Conservation (phyloP, 2,113 vertebrate genomes). For the Microtus ochrogaster region DNA sequence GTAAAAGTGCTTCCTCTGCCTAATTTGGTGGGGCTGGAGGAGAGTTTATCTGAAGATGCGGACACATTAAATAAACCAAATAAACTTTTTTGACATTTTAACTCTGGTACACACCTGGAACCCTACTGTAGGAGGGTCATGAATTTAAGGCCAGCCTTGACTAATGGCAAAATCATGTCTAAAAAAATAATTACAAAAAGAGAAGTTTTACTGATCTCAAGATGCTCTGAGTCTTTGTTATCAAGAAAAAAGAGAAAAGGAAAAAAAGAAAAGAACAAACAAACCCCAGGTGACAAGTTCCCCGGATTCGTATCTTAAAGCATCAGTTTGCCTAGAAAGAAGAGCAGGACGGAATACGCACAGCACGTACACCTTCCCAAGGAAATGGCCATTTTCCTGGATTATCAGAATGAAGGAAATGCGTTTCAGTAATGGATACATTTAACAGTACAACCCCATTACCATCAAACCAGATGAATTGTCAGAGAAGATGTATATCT, state of each 20-base stretch:
- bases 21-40: neutral
- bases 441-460: neutral
- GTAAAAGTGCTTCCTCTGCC: neutral
- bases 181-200: neutral
- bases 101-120: neutral
- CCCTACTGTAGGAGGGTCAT: neutral
- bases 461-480: neutral
- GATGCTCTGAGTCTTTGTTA: neutral
- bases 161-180: neutral
- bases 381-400: neutral
- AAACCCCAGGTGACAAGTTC: neutral
- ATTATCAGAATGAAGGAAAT: constrained; percentile 44
- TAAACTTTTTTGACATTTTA: neutral
- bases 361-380: neutral
- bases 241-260: neutral
- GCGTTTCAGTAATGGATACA: constrained; percentile 31
- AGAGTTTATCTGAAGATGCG: neutral
- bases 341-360: neutral
- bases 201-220: neutral
- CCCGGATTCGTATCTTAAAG: neutral
- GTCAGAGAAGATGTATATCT: neutral
- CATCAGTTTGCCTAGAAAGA: neutral
- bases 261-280: too few relatives aligned
- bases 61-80: neutral
- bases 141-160: neutral